phyloP scores from a whole-genome alignment of 2,113 vertebrate genomes.

The Platysternon megacephalum region DNA sequence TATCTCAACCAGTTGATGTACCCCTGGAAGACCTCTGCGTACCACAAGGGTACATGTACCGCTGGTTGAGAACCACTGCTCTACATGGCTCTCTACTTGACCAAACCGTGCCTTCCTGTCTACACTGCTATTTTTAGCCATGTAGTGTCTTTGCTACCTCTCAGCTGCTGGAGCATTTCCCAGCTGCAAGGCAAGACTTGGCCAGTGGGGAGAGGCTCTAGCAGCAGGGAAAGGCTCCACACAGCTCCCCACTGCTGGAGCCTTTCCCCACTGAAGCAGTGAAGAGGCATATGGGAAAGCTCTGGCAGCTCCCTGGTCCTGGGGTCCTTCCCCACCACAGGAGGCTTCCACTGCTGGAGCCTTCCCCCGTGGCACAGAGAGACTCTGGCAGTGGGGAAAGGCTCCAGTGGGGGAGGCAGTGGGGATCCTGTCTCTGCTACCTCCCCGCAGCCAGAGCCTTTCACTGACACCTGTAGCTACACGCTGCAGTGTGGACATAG shows the following conservation, averaged over 20 bases:
- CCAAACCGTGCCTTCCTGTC: neutral
- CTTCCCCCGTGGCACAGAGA: too few relatives aligned
- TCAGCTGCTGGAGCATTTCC: neutral
- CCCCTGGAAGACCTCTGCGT: too few relatives aligned
- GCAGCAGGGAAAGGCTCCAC: neutral
- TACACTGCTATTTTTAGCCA: neutral
- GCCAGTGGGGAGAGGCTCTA: neutral
- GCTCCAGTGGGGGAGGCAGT: too few relatives aligned
- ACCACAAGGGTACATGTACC: too few relatives aligned
- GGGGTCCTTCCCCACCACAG: too few relatives aligned
- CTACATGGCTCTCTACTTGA: neutral
- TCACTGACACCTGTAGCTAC: too few relatives aligned
- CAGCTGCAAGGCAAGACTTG: neutral
- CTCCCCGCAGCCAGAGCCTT: neutral
- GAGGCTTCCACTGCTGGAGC: too few relatives aligned
- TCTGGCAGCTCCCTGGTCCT: too few relatives aligned
- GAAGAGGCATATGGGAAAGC: too few relatives aligned
- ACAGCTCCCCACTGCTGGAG: neutral
- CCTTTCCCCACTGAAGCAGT: neutral
- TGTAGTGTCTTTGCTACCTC: neutral
- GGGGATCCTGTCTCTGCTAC: neutral
- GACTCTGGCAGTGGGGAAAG: too few relatives aligned
- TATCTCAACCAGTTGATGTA: too few relatives aligned
- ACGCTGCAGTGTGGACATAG: neutral
- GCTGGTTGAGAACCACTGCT: too few relatives aligned